A percentile compares a stretch with the other conserved stretches of the same genome.
Evolutionary conservation across 2,888 invertebrate species (phyloP).

Genomic region (Ptycholaimellus sp.): DNA sequence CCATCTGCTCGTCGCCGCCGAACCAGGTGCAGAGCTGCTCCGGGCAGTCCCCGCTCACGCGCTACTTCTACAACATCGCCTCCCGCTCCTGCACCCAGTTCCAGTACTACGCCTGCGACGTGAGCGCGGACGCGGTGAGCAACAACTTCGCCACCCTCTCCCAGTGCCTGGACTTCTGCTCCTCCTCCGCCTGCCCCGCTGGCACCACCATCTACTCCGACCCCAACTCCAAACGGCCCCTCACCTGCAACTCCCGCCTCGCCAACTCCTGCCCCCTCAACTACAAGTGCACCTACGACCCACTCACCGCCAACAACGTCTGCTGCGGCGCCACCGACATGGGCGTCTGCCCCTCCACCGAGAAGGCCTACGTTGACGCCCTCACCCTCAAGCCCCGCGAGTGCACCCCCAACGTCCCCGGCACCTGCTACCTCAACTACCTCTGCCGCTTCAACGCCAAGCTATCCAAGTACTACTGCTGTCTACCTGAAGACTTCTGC

Average conservation of each 20-base stretch:
- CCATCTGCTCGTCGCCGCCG: background rate
- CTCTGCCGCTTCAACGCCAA: constrained; percentile 22
- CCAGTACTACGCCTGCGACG: constrained; percentile 18
- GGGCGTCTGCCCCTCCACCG: constrained; percentile 22
- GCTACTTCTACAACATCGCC: constrained; percentile 21
- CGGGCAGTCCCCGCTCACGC: too few relatives aligned
- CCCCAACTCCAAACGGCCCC: constrained; percentile 17
- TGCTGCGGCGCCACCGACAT: constrained; percentile 23
- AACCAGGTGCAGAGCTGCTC: too few relatives aligned
- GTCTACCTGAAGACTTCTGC: too few relatives aligned
- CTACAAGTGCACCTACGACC: constrained; percentile 20
- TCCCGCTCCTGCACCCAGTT: constrained; percentile 17
- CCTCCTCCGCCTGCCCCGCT: constrained; percentile 17
- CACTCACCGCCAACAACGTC: constrained; percentile 16
- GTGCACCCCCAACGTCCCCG: constrained; percentile 22
- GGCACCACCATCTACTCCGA: constrained; percentile 17
- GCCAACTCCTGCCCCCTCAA: constrained; percentile 22
- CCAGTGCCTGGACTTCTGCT: constrained; percentile 14
- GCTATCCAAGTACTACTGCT: constrained; percentile 21
- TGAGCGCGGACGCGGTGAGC: too few relatives aligned
- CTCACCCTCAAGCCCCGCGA: constrained; percentile 20
- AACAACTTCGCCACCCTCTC: constrained; percentile 16
- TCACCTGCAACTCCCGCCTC: constrained; percentile 20
- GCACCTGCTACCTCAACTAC: constrained; percentile 19
- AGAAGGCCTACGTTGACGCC: constrained; percentile 23